phyloP scores from a whole-genome alignment of 2,888 invertebrate species.

The Hydroisotoma schaefferi region DNA sequence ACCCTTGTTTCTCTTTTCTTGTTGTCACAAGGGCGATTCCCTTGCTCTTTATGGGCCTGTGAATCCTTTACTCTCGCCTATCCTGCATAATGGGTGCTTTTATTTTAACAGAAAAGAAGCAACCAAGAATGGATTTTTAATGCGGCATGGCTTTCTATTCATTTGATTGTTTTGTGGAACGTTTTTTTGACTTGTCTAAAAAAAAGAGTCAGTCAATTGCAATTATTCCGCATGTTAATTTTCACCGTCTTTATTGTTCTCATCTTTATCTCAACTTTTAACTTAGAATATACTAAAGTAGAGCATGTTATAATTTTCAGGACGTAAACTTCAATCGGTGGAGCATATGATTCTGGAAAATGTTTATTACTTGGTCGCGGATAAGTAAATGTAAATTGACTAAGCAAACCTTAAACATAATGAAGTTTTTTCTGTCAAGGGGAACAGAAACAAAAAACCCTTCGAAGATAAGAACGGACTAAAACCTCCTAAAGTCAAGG shows the following conservation, averaged over 20 bases:
- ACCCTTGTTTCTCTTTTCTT: constrained; percentile 10
- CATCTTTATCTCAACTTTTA: no score
- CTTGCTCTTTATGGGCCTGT: constrained; percentile 2
- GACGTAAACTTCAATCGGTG: no score
- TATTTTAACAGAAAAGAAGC: constrained; percentile 6
- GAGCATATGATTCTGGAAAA: no score
- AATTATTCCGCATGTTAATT: constrained; percentile 13
- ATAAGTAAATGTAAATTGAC: no score
- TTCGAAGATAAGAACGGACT: no score
- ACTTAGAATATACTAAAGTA: no score
- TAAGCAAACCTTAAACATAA: no score
- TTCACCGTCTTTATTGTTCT: background rate
- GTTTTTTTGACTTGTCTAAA: constrained; percentile 1
- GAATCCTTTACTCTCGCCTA: background rate
- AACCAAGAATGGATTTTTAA: constrained; percentile 5
- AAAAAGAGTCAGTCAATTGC: background rate
- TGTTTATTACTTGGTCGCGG: no score
- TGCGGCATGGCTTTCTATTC: constrained; percentile 1
- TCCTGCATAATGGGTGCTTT: background rate
- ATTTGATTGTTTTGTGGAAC: background rate
- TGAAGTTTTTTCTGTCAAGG: no score
- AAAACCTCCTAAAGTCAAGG: no score
- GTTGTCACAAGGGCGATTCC: constrained; percentile 1
- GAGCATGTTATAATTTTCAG: no score
- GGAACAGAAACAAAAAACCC: no score